phyloP scores from a whole-genome alignment of 35 echinoderm and acorn worm species.

The Lytechinus pictus region DNA sequence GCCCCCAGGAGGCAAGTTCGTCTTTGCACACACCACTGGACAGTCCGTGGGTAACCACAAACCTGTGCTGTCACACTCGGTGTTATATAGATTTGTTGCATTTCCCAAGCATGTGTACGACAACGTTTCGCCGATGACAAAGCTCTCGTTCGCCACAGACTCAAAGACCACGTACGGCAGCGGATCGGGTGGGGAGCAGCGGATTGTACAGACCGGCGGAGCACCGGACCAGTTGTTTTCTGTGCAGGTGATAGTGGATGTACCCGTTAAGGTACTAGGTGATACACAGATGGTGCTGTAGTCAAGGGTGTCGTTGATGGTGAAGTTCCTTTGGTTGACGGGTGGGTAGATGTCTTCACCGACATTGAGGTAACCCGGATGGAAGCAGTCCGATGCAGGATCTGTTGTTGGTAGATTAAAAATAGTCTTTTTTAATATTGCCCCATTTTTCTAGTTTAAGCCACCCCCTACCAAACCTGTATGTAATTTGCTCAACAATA shows the following conservation, averaged over 20 bases:
- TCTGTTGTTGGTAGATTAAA: not conserved
- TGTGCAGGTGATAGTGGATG: not conserved
- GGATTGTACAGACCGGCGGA: not conserved
- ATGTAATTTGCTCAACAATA: no score
- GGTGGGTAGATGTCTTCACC: constrained; percentile 8
- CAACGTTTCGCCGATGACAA: not conserved
- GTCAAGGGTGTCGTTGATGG: not conserved
- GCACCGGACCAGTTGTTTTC: not conserved
- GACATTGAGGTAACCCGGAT: constrained; percentile 33
- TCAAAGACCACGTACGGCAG: not conserved
- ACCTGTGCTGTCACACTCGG: not conserved
- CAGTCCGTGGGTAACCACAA: constrained; percentile 22
- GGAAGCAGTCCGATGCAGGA: constrained; percentile 17
- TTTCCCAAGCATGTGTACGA: constrained; percentile 19
- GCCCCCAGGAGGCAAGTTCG: not conserved
- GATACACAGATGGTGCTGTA: constrained; percentile 25
- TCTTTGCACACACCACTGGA: not conserved
- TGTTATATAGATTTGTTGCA: not conserved
- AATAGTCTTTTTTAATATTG: no score
- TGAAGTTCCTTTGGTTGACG: not conserved
- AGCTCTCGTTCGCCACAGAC: not conserved
- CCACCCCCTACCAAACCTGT: no score
- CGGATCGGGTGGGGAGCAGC: constrained; percentile 3
- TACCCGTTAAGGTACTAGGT: not conserved
- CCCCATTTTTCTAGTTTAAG: no score